Conservation (phyloP, 2,797 vertebrate genomes). For the Rhadinocentrus ornatus region DNA sequence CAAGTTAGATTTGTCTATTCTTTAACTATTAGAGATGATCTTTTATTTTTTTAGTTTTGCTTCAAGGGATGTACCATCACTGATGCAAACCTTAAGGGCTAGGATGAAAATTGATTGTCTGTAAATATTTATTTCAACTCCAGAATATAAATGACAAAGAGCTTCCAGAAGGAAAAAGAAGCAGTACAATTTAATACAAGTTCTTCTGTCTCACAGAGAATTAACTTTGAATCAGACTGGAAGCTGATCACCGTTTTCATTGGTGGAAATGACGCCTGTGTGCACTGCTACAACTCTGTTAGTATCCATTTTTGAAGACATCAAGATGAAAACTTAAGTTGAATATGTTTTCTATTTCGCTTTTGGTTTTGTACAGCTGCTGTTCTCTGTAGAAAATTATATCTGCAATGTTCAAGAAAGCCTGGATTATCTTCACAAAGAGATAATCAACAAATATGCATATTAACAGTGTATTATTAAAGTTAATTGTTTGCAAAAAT, state of each 20-base stretch:
- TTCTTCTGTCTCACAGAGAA: constrained; percentile 73
- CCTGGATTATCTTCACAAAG: constrained; percentile 88
- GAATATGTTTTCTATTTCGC: constrained; percentile 24
- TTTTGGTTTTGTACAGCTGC: constrained; percentile 70
- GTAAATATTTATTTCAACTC: background rate
- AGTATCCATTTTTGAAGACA: constrained; percentile 59
- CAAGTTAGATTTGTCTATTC: background rate
- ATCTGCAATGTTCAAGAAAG: constrained; percentile 75
- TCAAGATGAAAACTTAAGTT: background rate
- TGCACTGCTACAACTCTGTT: constrained; percentile 88
- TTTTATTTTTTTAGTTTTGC: constrained; percentile 8
- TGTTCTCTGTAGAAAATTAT: constrained; percentile 84
- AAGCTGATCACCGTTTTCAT: constrained; percentile 91
- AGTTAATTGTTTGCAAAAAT: background rate
- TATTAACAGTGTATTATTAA: background rate
- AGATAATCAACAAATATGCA: constrained; percentile 74
- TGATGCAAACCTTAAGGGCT: constrained; percentile 81
- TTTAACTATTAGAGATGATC: background rate
- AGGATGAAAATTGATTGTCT: constrained; percentile 87
- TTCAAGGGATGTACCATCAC: constrained; percentile 82
- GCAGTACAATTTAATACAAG: background rate
- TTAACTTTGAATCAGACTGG: constrained; percentile 89
- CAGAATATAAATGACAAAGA: no score
- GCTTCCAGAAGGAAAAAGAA: background rate
- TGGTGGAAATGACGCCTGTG: constrained; percentile 89